These are phyloP conservation scores for Calliopsis andreniformis DNA, from an alignment of 1,140 invertebrate genomes.

Conservation along the genomic window DNA sequence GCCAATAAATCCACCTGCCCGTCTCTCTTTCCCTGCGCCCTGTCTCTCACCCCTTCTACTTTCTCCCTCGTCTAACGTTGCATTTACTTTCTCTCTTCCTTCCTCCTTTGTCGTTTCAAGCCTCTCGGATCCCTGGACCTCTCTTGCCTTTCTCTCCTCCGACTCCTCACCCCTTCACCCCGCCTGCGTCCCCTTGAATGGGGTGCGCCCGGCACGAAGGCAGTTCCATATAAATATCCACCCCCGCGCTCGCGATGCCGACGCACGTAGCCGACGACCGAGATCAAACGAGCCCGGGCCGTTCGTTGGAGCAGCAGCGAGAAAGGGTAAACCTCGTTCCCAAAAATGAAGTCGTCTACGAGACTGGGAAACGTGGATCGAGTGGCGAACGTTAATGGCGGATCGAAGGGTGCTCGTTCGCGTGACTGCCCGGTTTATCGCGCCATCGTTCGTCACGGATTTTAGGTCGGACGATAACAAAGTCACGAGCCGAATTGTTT, in stretches of 20 bases:
- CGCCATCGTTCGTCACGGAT: background rate
- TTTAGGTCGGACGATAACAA: conserved; percentile 6
- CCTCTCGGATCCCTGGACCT: background rate
- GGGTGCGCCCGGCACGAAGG: conserved; percentile 4
- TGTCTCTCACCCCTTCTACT: background rate
- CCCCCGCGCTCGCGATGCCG: background rate
- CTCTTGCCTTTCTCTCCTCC: background rate
- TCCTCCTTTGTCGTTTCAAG: background rate
- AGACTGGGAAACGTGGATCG: background rate
- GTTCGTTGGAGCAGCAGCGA: background rate
- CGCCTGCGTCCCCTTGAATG: too few relatives aligned
- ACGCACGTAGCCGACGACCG: background rate
- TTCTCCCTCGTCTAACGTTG: background rate
- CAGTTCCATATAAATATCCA: conserved; percentile 25
- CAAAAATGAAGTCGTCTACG: background rate
- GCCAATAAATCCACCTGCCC: conserved; percentile 22
- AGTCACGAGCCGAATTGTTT: background rate
- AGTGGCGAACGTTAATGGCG: background rate
- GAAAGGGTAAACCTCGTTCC: conserved; percentile 35
- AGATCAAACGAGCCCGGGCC: conserved; percentile 30
- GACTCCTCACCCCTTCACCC: too few relatives aligned
- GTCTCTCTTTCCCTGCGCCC: background rate
- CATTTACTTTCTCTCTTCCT: background rate
- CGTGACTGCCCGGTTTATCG: conserved; percentile 1
- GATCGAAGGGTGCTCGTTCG: background rate